Base-by-base conservation (phyloP, 2,113 vertebrate genomes). In the Myotis davidii region DNA sequence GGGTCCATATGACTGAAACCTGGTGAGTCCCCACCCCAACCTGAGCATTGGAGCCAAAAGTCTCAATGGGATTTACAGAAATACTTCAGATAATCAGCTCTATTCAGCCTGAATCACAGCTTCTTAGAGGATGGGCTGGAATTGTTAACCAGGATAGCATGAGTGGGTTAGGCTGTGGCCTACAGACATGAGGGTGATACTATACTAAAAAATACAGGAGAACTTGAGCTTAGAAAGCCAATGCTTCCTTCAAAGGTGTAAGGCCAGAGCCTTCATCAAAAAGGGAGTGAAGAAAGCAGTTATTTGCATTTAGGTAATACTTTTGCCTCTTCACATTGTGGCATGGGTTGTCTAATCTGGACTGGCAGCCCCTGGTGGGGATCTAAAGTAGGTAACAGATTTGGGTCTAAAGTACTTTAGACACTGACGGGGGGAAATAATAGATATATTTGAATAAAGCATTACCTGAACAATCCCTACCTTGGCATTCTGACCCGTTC, bases 271-370 rank as follows among this genome's bases (percentile, higher is more conserved):
- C 17, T 17, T 74, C 17, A 45, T 78, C 82, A 88, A 86, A 95
- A 88, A 61, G 48, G 14, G 81, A 93, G 8, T 37, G 42, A 86
- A 67, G 23, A 29, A 69, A 94, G 78, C 4, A 77, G 29, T 73
- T 85, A 65, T 92, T 81, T 52, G 32, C 61, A 94, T 67, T 88
- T 64, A 85, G 72, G 9, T 23, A 88, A 50, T 65, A 90, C 9
- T 37, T 72, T 72, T 87, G 65, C 45, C 61, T 95, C 86, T 83
- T 94, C 50, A 87, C 91, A 96, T 83, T 82, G 52, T 54, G 70
- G 37, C 34, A 77, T 67, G 54, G 39, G 13, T 48, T 95, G 50
- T 84, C 73, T 77, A n/a, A 81, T 39, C 64, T 90, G 32, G 37
- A 86, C 39, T 77, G 10, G 11, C 6, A 91, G 61, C 10, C 37